Percentiles rank a stretch among this genome's conserved stretches.
These are phyloP conservation scores for Brevimyrus niger DNA, from an alignment of 2,113 vertebrate species.

Conservation along the genomic window DNA sequence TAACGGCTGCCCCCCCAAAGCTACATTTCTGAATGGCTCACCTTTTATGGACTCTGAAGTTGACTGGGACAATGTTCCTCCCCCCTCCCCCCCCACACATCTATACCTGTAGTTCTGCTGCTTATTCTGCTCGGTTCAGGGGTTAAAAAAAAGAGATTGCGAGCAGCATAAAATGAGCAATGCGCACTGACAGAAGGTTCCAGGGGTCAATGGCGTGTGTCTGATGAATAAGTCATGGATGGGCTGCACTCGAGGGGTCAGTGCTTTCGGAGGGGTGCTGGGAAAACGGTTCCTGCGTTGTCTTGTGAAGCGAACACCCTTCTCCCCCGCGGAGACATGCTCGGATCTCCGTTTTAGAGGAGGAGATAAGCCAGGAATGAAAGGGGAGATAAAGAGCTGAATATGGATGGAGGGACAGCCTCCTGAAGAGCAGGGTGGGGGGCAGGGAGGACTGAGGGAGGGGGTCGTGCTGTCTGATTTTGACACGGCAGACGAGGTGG, in stretches of 20 bases:
- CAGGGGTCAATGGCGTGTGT: constrained; percentile 25
- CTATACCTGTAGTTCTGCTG: neutral
- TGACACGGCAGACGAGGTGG: neutral
- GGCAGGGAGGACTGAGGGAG: neutral
- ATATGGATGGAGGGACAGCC: neutral
- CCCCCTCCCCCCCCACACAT: neutral
- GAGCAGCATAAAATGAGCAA: neutral
- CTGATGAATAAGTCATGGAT: constrained; percentile 38
- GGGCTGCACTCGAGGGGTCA: constrained; percentile 28
- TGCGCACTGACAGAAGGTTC: constrained; percentile 25
- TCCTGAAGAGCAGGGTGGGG: neutral
- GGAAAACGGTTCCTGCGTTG: neutral
- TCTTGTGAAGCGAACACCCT: constrained; percentile 2
- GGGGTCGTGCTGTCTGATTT: neutral
- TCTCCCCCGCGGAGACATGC: neutral
- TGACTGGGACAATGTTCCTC: neutral
- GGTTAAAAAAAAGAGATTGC: constrained; percentile 11
- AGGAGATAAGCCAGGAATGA: neutral
- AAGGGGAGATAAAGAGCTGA: constrained; percentile 3
- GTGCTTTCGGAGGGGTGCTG: neutral
- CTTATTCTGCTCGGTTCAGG: constrained; percentile 3
- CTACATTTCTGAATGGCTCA: neutral
- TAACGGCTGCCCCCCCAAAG: neutral
- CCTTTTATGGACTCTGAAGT: neutral
- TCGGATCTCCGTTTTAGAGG: neutral